Base-by-base conservation (phyloP, 2,113 vertebrate species). In the Oophaga pumilio region DNA sequence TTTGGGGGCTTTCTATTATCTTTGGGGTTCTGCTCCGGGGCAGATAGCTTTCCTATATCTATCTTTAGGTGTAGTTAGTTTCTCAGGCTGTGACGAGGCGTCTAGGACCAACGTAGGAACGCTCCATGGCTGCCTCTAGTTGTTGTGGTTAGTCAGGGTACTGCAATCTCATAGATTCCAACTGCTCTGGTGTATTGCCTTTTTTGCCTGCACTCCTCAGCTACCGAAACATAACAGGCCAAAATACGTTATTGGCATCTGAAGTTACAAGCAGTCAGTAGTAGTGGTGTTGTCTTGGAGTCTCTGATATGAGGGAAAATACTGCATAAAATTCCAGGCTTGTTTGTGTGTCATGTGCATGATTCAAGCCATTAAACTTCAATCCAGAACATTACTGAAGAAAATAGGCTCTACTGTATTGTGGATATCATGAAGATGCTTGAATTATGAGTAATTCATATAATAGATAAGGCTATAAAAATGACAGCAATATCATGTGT, bases 321-420 rank as follows among this genome's bases (percentile, higher is more conserved):
- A 24, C 24, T 52, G 11, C 59, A 28, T 56, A 73, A 73, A 20
- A 71, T 56, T 53, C 26, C 18, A 28, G 28, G 50, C 24, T 56
- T 84, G 50, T 73, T 17, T 71, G n/a, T 18, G 68, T 84, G 66
- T 73, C 20, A 57, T 84, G 57, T 84, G 50, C 59, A 20, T 26
- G 82, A 24, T 28, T 73, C 66, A 52, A 52, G 57, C 62, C 66
- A 84, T 84, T 84, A 73, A 28, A 53, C 50, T 7, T 83, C 81
- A 68, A 79, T 84, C 66, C 50, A 57, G n/a, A 73, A 28, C 43
- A 53, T 68, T 69, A 68, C 81, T 26, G 43, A 33, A 53, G 50
- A 84, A 56, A 73, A 73, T 56, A 73, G 8, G n/a, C 17, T 84
- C n/a, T 1, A 8, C 26, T 28, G 22, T 69, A 84, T 73, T 71